Base-by-base conservation (phyloP, 23 tunicate species). In the Styela clava region DNA sequence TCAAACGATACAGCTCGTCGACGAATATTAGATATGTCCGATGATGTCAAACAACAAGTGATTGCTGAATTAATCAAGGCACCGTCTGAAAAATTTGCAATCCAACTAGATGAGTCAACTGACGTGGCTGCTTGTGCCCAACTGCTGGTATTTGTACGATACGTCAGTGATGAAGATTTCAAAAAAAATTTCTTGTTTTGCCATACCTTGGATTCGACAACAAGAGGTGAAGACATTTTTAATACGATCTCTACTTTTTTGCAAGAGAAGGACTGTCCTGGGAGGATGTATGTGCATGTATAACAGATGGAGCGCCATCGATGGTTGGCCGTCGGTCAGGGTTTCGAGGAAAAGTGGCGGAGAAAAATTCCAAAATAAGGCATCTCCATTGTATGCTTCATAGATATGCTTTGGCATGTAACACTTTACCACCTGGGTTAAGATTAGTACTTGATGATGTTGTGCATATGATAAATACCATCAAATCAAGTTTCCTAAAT, bases 51-150 rank as follows among this genome's bases (percentile, higher is more conserved):
- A 82, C 78, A 79, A 51, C 92, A 68, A 83, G 79, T 88, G 37
- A 80, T 88, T 61, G 79, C 83, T 73, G 77, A 88, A 68, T 74
- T 83, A 65, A 88, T 76, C 78, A 65, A 44, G 81, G 79, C 85
- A 36, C 82, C 73, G 68, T 68, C 76, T 71, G n/a, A n/a, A n/a
- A n/a, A n/a, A n/a, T 80, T 88, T 88, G 79, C 88, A 65, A 74
- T 76, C 33, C 92, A 83, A 69, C 33, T 88, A 69, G 92, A 88
- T 83, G 92, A 88, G 83, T 76, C 92, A 1, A 88, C 87, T 0
- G 79, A 88, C 56, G 84, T 88, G 0, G 56, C 87, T 36, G 77
- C 87, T 9, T 84, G 88, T 72, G 81, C 88, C 64, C 94, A 88
- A 85, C 74, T 88, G 68, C 71, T 84, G 69, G 91, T 87, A 0